Conservation (phyloP, 1,140 invertebrate species). For the Wasmannia auropunctata region DNA sequence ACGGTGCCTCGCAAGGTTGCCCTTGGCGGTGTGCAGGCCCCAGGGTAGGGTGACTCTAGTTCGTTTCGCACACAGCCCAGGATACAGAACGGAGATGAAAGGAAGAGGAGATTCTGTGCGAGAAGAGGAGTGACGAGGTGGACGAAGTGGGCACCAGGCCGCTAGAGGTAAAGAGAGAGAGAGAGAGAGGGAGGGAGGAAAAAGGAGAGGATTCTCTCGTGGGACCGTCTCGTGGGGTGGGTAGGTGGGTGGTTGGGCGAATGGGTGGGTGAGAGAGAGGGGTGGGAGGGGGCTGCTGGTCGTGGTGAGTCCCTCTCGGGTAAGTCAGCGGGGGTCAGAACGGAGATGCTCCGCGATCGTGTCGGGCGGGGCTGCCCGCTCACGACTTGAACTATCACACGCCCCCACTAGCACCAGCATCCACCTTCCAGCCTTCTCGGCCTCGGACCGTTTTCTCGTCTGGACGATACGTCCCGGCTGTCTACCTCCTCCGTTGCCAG, state of each 20-base stretch:
- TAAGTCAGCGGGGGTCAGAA: slow-evolving; percentile 84
- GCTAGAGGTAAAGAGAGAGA: slow-evolving; percentile 31
- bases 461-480: slow-evolving; percentile 71
- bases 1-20: slow-evolving; percentile 74
- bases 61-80: neutral
- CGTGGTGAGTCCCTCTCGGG: slow-evolving; percentile 71
- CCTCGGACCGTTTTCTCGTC: slow-evolving; percentile 77
- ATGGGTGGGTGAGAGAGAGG: slow-evolving; percentile 58
- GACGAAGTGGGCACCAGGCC: slow-evolving; percentile 31
- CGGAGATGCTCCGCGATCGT: slow-evolving; percentile 85
- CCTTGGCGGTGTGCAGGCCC: slow-evolving; percentile 76
- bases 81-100: slow-evolving; percentile 27
- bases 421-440: slow-evolving; percentile 78
- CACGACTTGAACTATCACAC: slow-evolving; percentile 86
- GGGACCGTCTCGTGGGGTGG: slow-evolving; percentile 62
- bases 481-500: slow-evolving; percentile 70
- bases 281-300: slow-evolving; percentile 72
- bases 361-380: slow-evolving; percentile 85
- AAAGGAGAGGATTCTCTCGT: slow-evolving; percentile 66
- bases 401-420: slow-evolving; percentile 85
- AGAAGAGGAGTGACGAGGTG: slow-evolving; percentile 47
- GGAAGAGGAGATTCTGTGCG: slow-evolving; percentile 47
- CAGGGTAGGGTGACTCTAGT: slow-evolving; percentile 75
- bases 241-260: slow-evolving; percentile 55
- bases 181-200: slow-evolving; percentile 47